Conservation (phyloP, 2,888 invertebrate genomes). For the Hirtodrosophila confusa region DNA sequence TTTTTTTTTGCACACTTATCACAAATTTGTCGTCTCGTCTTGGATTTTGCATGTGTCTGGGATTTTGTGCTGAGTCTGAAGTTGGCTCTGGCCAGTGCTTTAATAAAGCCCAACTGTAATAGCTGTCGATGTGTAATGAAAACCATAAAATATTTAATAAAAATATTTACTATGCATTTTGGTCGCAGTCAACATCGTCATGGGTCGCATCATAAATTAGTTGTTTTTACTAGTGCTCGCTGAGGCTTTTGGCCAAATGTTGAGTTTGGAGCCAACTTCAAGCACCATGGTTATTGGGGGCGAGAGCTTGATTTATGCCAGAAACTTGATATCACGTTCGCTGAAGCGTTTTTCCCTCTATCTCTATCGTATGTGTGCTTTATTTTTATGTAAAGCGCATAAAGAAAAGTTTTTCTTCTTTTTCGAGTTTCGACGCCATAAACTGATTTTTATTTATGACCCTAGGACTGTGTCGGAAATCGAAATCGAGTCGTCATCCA, state of each 20-base stretch:
- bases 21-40: slow-evolving; percentile 44
- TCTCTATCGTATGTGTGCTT: slow-evolving; percentile 40
- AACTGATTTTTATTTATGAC: slow-evolving; percentile 78
- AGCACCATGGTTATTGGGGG: slow-evolving; percentile 41
- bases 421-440: slow-evolving; percentile 75
- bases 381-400: slow-evolving; percentile 79
- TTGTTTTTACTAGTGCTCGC: slow-evolving; percentile 66
- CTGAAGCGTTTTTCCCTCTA: slow-evolving; percentile 56
- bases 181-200: slow-evolving; percentile 52
- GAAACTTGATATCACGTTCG: slow-evolving; percentile 78
- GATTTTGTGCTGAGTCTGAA: slow-evolving; percentile 26
- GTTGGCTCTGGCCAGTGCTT: slow-evolving; percentile 37
- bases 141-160: slow-evolving; percentile 79
- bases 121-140: slow-evolving; percentile 73
- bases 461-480: slow-evolving; percentile 45
- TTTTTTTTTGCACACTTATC: not conserved
- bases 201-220: slow-evolving; percentile 68
- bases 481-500: slow-evolving; percentile 75
- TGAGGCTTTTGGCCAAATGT: slow-evolving; percentile 55
- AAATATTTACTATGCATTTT: slow-evolving; percentile 78
- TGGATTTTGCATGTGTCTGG: slow-evolving; percentile 28
- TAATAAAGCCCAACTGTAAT: slow-evolving; percentile 61
- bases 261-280: slow-evolving; percentile 49
- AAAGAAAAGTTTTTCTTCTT: slow-evolving; percentile 71
- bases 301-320: slow-evolving; percentile 77